A percentile compares a stretch with the other conserved stretches of the same genome.
Conservation (phyloP, 2,888 invertebrate genomes). For the Corbicula japonica region DNA sequence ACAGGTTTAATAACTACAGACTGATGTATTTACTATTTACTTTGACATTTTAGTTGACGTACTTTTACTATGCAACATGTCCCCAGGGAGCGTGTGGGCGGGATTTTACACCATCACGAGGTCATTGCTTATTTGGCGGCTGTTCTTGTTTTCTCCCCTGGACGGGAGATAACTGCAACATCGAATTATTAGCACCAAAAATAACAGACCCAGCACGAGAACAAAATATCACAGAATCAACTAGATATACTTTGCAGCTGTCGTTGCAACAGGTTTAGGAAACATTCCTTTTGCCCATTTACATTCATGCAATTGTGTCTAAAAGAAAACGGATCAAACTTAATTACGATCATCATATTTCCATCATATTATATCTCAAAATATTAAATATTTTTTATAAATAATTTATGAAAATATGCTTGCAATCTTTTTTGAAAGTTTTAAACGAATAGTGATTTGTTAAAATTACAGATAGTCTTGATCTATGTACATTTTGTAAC, state of each 20-base stretch:
- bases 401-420: neutral
- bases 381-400: neutral
- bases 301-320: too few relatives aligned
- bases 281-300: neutral
- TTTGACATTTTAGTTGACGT: too few relatives aligned
- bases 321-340: neutral
- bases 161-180: conserved; percentile 67
- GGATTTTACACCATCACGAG: conserved; percentile 49
- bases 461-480: too few relatives aligned
- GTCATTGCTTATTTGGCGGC: conserved; percentile 68
- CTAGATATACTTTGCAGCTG: conserved; percentile 18
- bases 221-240: conserved; percentile 11
- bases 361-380: too few relatives aligned
- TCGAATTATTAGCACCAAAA: conserved; percentile 45
- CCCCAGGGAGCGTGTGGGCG: conserved; percentile 67
- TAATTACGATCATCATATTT: neutral
- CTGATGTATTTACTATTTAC: too few relatives aligned
- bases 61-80: conserved; percentile 62
- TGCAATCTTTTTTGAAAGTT: neutral
- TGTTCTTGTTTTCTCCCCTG: conserved; percentile 71
- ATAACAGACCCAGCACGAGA: conserved; percentile 14
- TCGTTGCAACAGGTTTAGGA: conserved; percentile 18
- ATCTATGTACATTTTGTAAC: neutral
- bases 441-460: too few relatives aligned
- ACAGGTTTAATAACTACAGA: too few relatives aligned